phyloP scores from a whole-genome alignment of 2,797 vertebrate species.

The Furcifer pardalis region DNA sequence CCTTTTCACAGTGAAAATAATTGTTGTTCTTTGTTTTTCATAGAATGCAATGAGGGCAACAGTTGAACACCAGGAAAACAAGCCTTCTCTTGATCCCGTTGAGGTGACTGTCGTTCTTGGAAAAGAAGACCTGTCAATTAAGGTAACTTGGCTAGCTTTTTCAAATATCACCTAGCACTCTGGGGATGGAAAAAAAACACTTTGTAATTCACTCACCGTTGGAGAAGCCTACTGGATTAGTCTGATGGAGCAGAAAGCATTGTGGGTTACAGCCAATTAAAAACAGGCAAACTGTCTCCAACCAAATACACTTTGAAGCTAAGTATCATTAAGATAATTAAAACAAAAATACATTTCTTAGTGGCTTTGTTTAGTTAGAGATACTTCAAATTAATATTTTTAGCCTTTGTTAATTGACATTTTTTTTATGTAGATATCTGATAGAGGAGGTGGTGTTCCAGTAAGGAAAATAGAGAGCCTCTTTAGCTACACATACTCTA shows the following conservation, averaged over 20 bases:
- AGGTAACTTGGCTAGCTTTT: constrained; percentile 78
- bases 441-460: constrained; percentile 94
- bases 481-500: constrained; percentile 98
- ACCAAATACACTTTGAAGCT: not conserved
- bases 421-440: constrained; percentile 86
- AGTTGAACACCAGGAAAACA: constrained; percentile 91
- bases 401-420: not conserved
- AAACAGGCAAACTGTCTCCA: not conserved
- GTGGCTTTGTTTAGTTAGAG: not conserved
- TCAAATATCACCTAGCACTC: not conserved
- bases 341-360: not conserved
- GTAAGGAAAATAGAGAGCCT: constrained; percentile 92
- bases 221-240: not conserved
- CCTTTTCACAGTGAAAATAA: not conserved
- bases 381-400: not conserved
- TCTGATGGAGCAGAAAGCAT: not conserved
- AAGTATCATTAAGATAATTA: not conserved
- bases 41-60: constrained; percentile 99
- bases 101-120: constrained; percentile 94
- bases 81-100: constrained; percentile 82
- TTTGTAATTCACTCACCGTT: not conserved
- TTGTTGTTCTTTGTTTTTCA: constrained; percentile 40
- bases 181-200: not conserved
- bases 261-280: not conserved
- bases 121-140: constrained; percentile 93